Evolutionary conservation across 1,140 invertebrate genomes (phyloP), one percentile per base, ranked within the genome.

Genomic region (Drosophila pachea): DNA sequence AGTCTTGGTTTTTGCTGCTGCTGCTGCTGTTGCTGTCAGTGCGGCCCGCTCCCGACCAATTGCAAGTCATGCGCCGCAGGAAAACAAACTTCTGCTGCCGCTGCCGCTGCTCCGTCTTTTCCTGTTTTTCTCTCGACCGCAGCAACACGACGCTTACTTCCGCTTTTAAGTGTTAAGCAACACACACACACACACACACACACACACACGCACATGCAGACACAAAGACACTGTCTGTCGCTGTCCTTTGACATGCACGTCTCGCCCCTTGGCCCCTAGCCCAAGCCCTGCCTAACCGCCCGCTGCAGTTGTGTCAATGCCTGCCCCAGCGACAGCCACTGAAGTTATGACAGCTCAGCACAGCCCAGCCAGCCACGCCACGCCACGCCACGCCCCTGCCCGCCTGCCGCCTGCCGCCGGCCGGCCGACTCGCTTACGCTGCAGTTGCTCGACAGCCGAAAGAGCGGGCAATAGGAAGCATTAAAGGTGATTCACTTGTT

Each of bases 401-500:
- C n/a, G 16, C 60, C 7, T 11, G 4, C n/a, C 14, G 56, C 31
- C 50, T 69, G 6, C 22, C 35, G 67, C 11, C 22, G 3, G 31
- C 8, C 38, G 35, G n/a, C 4, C 38, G 54, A 67, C 54, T 60
- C 55, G 63, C 68, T 60, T 43, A 67, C 54, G 49, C 63, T 61
- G 78, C 71, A 74, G 14, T 52, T 52, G 16, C 49, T 52, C n/a
- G 33, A 8, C 12, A 12, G n/a, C 11, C n/a, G 40, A 3, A n/a
- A 6, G 12, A 43, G 12, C 4, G 40, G 4, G 48, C 48, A 50
- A 64, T 29, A 63, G 81, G 68, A 79, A 76, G 76, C 71, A 66
- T 79, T 86, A 86, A 86, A 81, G 81, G 81, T 84, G 81, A 86
- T 86, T 86, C 74, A 75, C 74, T 86, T 86, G 76, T 81, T 84